These are phyloP conservation scores for Macrotis lagotis DNA, from an alignment of 2,113 vertebrate genomes.

Conservation along the genomic window DNA sequence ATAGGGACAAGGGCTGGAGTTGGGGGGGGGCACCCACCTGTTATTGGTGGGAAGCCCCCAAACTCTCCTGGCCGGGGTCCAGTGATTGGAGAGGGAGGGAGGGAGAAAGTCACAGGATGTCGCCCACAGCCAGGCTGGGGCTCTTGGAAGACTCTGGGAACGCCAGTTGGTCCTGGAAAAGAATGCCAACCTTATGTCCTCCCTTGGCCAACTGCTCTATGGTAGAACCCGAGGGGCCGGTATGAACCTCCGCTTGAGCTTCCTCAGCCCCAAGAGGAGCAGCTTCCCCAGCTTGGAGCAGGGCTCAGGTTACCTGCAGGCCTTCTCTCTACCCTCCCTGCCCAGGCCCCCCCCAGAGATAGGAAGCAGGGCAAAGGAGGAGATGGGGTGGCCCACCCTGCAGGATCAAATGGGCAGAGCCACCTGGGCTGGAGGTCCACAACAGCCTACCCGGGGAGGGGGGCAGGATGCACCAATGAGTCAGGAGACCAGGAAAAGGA, in stretches of 20 bases:
- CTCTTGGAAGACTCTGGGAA: background rate
- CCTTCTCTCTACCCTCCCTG: too few relatives aligned
- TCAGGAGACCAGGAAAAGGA: too few relatives aligned
- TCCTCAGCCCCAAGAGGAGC: background rate
- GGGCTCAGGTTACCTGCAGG: background rate
- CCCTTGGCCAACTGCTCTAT: background rate
- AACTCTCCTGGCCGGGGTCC: accelerated
- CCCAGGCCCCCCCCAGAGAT: too few relatives aligned
- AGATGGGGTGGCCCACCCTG: too few relatives aligned
- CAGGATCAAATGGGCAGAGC: background rate
- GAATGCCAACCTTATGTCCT: background rate
- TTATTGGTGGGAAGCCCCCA: too few relatives aligned
- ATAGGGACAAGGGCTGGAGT: background rate
- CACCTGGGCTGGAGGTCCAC: too few relatives aligned
- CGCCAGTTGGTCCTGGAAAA: background rate
- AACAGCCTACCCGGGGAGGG: too few relatives aligned
- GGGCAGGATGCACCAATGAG: too few relatives aligned
- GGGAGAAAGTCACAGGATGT: accelerated
- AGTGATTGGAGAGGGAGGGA: background rate
- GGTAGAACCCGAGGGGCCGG: background rate
- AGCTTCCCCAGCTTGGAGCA: background rate
- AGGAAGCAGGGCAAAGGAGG: too few relatives aligned
- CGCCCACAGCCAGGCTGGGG: background rate
- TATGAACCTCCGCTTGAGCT: background rate
- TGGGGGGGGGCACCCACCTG: background rate